Percentiles rank a stretch among this genome's conserved stretches.
Conservation (phyloP, 2,888 invertebrate genomes). For the Drosophila percnosoma region DNA sequence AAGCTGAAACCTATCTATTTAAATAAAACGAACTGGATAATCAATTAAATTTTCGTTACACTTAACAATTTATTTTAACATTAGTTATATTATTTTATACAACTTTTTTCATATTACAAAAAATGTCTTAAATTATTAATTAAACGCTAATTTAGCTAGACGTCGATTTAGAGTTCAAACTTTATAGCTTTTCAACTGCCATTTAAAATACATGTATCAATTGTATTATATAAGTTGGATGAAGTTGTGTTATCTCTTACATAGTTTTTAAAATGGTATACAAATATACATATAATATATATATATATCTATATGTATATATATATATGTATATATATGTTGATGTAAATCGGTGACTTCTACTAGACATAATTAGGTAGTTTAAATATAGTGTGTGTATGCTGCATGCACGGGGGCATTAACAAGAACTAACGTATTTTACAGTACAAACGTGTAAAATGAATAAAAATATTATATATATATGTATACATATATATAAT, state of each 20-base stretch:
- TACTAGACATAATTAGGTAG: conserved; percentile 32
- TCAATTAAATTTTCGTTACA: conserved; percentile 44
- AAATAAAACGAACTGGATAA: conserved; percentile 4
- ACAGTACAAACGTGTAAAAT: conserved; percentile 61
- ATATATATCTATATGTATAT: conserved; percentile 15
- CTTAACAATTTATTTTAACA: conserved; percentile 81
- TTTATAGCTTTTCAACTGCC: conserved; percentile 49
- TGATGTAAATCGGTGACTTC: conserved; percentile 24
- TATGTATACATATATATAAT: conserved; percentile 27
- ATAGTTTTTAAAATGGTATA: conserved; percentile 29
- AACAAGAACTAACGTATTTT: conserved; percentile 68
- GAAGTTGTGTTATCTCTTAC: conserved; percentile 26
- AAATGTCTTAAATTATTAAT: conserved; percentile 65
- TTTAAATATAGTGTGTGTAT: conserved; percentile 29
- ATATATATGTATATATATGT: conserved; percentile 9
- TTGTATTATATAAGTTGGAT: conserved; percentile 30
- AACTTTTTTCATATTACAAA: conserved; percentile 71
- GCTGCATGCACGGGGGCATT: conserved; percentile 32
- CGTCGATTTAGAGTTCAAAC: conserved; percentile 45
- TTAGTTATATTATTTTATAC: conserved; percentile 69
- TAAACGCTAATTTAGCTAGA: conserved; percentile 74
- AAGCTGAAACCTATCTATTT: neutral
- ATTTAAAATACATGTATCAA: conserved; percentile 49
- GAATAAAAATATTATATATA: conserved; percentile 28
- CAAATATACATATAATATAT: conserved; percentile 11